Conservation (phyloP, 1,140 invertebrate genomes). For the Hermetia illucens region DNA sequence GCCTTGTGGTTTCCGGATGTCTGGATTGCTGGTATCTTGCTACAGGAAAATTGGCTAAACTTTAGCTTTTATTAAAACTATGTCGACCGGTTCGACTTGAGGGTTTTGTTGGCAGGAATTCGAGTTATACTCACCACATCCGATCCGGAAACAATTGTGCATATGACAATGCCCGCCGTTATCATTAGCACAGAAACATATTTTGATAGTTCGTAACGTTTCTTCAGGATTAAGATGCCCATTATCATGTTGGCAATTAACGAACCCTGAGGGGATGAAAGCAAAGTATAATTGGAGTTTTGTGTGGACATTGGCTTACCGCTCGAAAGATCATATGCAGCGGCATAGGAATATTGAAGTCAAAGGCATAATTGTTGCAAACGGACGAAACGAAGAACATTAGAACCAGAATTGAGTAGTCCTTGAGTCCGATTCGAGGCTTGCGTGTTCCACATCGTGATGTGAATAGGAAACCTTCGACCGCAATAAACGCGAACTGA, state of each 20-base stretch:
- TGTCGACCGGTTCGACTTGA: constrained; percentile 16
- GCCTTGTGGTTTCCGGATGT: constrained; percentile 30
- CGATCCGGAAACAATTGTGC: constrained; percentile 76
- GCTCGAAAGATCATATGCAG: constrained; percentile 97
- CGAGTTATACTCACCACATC: constrained; percentile 42
- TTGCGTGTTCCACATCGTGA: constrained; percentile 70
- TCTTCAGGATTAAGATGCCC: constrained; percentile 81
- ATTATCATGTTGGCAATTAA: constrained; percentile 94
- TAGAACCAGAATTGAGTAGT: constrained; percentile 71
- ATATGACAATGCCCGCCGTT: constrained; percentile 77
- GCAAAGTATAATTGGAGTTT: too few species aligned
- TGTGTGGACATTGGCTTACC: constrained; percentile 51
- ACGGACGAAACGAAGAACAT: constrained; percentile 90
- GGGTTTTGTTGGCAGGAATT: too few species aligned
- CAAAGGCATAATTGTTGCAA: constrained; percentile 91
- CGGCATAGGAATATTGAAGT: constrained; percentile 96
- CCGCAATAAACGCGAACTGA: constrained; percentile 82
- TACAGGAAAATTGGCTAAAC: constrained; percentile 11
- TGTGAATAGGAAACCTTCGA: constrained; percentile 84
- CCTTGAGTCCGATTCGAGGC: constrained; percentile 55
- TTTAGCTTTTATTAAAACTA: constrained; percentile 9
- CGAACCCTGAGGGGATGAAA: constrained; percentile 68
- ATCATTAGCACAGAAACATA: constrained; percentile 90
- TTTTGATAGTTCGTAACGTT: constrained; percentile 68
- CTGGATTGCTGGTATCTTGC: constrained; percentile 30